Evolutionary conservation across 1,140 invertebrate species (phyloP), one percentile per base, ranked within the genome.

Genomic region (Trichonephila clavata): DNA sequence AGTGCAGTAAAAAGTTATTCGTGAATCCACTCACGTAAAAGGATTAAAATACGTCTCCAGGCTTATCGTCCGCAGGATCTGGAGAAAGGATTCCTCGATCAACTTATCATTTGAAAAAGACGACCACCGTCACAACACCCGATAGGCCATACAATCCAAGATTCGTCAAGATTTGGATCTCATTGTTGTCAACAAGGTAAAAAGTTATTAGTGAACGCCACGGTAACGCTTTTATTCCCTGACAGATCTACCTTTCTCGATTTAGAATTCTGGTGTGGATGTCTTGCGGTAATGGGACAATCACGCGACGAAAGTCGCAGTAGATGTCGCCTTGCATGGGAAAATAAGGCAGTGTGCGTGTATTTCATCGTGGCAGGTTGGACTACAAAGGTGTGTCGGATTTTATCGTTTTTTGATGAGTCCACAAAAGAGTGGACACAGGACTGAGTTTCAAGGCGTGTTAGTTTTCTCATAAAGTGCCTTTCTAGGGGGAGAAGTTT

Each of bases 141-240:
- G 65, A 89, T 89, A 68, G 87, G 57, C 59, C n/a, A 77, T 77
- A 77, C 87, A 50, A 89, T 89, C 61, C 61, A 61, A 77, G 6
- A 89, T 89, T 89, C 61, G 87, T 86, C 63, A 86, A 92, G 91
- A 92, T 92, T 59, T 8, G 43, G 14, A 86, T 92, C 91, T 86
- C 91, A 71, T 71, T 86, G 91, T 86, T 86, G 63, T 24, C 83
- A 61, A 86, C 91, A 77, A 84, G 65, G 68, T 32, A 16, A 77
- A 50, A 32, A 27, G 18, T 39, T 77, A 77, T 77, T 77, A 77
- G 27, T 32, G 18, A 84, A 21, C n/a, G 81, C 43, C 71, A 77
- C 71, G 32, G 14, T 20, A 77, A 77, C 32, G 32, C 71, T 63
- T 32, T 50, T 63, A 57, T 87, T 39, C 27, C 65, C 39, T 68